Base-by-base conservation (phyloP, 2,888 invertebrate species). In the Heteromurus nitidus region DNA sequence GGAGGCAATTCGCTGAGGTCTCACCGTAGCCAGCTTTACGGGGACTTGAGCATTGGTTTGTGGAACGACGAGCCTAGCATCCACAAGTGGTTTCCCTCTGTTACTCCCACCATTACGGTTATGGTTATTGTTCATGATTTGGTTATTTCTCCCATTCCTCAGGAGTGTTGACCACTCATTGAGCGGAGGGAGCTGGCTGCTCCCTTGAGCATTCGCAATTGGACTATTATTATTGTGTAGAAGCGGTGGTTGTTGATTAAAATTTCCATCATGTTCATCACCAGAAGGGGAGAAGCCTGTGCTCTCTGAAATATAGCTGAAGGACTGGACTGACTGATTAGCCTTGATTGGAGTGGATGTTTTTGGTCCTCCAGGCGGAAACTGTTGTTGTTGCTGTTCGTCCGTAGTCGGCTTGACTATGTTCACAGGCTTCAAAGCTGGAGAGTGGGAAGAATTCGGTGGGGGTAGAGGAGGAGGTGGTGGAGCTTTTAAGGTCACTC, bases 341-440 rank as follows among this genome's bases (percentile, higher is more conserved):
- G 69, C 42, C 55, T 80, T 85, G 77, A 85, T 86, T 50, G 87
- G 87, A 67, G 87, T 87, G 36, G 87, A 87, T 36, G 86, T 86
- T 76, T 85, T 84, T 5, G 87, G 86, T 36, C 85, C 84, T 67
- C 62, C 69, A 55, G 77, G 70, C 28, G 42, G 67, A 20, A 55
- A 44, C 60, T 36, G 44, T n/a, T n/a, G n/a, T n/a, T n/a, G n/a
- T 31, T 47, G 55, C 13, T 28, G 53, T 62, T 83, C 82, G 20
- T 87, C 87, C 69, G 84, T 85, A 16, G 85, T 83, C 2, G 87
- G 87, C 47, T 86, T 87, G 13, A 87, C 87, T 13, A 87, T 79
- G 64, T 85, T 87, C 9, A 87, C 85, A 1, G 87, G 87, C 55
- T 85, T 86, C 47, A 73, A 50, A 58, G 72, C 65, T 28, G 55